phyloP scores from a whole-genome alignment of 2,888 invertebrate species.

The Andrena marginata region DNA sequence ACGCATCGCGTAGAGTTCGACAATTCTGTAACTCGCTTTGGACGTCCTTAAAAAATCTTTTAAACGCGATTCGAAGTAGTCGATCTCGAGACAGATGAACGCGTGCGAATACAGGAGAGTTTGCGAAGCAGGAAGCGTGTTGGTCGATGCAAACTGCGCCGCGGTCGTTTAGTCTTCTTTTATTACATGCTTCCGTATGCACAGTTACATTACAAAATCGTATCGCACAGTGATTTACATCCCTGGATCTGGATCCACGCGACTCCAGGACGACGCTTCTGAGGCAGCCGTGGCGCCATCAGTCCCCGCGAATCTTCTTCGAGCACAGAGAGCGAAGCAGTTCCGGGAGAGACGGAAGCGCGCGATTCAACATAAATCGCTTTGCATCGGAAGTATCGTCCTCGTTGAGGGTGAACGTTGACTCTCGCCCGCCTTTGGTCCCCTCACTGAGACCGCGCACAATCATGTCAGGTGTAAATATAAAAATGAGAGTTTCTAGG shows the following conservation, averaged over 20 bases:
- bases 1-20: not conserved
- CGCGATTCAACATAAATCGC: not conserved
- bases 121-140: not conserved
- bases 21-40: not conserved
- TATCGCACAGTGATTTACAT: constrained; percentile 72
- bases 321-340: not conserved
- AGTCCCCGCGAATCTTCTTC: not conserved
- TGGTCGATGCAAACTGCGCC: not conserved
- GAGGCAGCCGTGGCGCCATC: not conserved
- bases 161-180: constrained; percentile 68
- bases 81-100: too few relatives aligned
- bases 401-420: not conserved
- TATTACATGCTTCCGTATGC: constrained; percentile 77
- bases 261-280: constrained; percentile 31
- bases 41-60: not conserved
- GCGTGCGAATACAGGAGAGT: not conserved
- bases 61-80: too few relatives aligned
- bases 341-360: not conserved
- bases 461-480: constrained; percentile 30
- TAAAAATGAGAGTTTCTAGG: constrained; percentile 32
- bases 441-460: not conserved
- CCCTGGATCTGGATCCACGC: constrained; percentile 52
- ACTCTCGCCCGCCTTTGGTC: constrained; percentile 21
- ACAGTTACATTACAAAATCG: constrained; percentile 79
- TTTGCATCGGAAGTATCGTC: constrained; percentile 14